Conservation (phyloP, 2,888 invertebrate species). For the Aquatica leii region DNA sequence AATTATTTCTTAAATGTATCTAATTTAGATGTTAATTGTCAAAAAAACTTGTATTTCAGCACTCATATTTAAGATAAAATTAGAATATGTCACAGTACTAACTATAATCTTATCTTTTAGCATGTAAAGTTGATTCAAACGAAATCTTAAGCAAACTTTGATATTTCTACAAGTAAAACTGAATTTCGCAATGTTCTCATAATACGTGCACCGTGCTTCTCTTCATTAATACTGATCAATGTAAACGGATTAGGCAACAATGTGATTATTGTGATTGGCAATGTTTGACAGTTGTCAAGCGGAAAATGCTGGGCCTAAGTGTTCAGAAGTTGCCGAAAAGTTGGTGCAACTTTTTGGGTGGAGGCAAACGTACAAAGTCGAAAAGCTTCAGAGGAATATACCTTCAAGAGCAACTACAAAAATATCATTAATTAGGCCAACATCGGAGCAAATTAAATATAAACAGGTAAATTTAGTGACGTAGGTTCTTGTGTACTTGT, state of each 20-base stretch:
- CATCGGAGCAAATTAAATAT: constrained; percentile 39
- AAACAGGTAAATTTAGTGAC: constrained; percentile 46
- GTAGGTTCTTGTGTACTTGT: too few relatives aligned
- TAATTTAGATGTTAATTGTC: too few relatives aligned
- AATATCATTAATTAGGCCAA: constrained; percentile 61
- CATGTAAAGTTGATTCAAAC: not conserved
- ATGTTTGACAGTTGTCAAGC: constrained; percentile 56
- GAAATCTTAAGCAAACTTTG: constrained; percentile 8
- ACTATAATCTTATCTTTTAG: constrained; percentile 11
- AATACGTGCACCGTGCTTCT: not conserved
- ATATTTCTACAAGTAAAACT: not conserved
- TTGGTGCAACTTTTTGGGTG: constrained; percentile 79
- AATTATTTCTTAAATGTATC: too few relatives aligned
- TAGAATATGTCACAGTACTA: not conserved
- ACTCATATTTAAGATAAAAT: not conserved
- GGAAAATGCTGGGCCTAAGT: constrained; percentile 64
- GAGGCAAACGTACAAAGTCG: constrained; percentile 82
- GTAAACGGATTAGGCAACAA: not conserved
- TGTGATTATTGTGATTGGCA: constrained; percentile 14
- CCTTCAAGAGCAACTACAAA: constrained; percentile 62
- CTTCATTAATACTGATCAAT: not conserved
- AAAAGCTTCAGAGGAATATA: constrained; percentile 75
- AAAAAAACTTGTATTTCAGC: constrained; percentile 6
- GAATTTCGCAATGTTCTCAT: not conserved
- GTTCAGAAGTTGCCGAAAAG: constrained; percentile 81